phyloP scores from a whole-genome alignment of 2,113 vertebrate genomes.

The Rhynchomys soricoides region DNA sequence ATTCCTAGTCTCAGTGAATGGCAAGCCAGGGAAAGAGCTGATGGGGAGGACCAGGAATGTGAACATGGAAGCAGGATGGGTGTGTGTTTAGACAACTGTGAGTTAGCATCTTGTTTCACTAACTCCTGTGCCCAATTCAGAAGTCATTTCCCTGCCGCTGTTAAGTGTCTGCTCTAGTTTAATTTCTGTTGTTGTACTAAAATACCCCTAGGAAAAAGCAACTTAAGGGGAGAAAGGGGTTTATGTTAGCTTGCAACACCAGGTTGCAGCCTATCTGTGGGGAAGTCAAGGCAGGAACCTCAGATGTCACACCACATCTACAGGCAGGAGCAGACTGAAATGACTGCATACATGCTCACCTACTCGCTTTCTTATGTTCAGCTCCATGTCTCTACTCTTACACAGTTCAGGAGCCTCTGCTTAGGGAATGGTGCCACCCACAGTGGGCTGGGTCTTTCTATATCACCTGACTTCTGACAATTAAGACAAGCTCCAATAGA shows the following conservation, averaged over 20 bases:
- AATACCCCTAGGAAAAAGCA: neutral
- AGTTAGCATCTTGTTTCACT: neutral
- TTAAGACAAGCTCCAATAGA: neutral
- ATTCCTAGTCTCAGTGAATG: neutral
- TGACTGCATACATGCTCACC: fast-evolving
- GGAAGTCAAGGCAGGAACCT: neutral
- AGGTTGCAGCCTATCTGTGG: neutral
- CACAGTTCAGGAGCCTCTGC: neutral
- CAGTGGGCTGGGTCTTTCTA: neutral
- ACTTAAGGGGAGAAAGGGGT: neutral
- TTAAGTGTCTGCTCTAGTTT: neutral
- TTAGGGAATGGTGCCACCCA: neutral
- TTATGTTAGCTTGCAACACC: neutral
- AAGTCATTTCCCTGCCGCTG: neutral
- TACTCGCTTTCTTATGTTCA: neutral
- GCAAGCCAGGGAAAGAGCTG: neutral
- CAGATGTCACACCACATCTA: neutral
- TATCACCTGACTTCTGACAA: neutral
- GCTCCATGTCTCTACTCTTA: neutral
- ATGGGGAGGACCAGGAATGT: neutral
- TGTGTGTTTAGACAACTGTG: neutral
- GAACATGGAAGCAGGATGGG: neutral
- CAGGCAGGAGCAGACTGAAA: neutral
- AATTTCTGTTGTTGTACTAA: neutral
- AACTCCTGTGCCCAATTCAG: neutral